A percentile compares a stretch with the other conserved stretches of the same genome.
phyloP scores from a whole-genome alignment of 1,140 invertebrate species.

The Papilio aristodemus region DNA sequence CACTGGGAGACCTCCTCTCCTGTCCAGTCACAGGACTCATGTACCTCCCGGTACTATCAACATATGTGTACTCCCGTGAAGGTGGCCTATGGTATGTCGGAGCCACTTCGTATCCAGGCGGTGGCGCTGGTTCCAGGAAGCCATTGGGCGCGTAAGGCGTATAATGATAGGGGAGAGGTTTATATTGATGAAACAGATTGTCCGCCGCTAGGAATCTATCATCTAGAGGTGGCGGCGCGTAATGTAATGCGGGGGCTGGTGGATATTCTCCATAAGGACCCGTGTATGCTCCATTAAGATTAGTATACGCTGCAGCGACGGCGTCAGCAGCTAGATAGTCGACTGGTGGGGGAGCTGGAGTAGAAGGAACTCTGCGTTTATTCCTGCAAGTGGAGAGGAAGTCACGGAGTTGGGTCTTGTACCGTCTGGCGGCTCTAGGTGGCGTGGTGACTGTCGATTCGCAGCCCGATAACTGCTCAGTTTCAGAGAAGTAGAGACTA shows the following conservation, averaged over 20 bases:
- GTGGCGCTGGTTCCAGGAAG: conserved; percentile 85
- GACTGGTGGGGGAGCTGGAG: conserved; percentile 71
- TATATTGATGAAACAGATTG: conserved; percentile 92
- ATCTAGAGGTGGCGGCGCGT: conserved; percentile 86
- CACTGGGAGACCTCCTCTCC: conserved; percentile 80
- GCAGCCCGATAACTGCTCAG: conserved; percentile 87
- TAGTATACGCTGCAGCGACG: conserved; percentile 88
- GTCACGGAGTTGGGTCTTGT: conserved; percentile 95
- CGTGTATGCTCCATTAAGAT: conserved; percentile 90
- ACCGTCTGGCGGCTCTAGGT: conserved; percentile 90
- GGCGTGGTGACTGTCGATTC: conserved; percentile 83
- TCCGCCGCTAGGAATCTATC: conserved; percentile 89
- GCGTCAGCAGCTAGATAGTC: conserved; percentile 82
- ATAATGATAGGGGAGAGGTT: conserved; percentile 88
- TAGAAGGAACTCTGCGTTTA: conserved; percentile 89
- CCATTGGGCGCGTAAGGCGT: conserved; percentile 88
- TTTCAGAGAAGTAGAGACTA: conserved; percentile 93
- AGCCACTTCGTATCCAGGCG: conserved; percentile 75
- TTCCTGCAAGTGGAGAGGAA: conserved; percentile 95
- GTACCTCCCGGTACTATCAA: conserved; percentile 72
- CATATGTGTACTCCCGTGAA: conserved; percentile 80
- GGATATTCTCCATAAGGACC: conserved; percentile 82
- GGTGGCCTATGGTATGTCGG: conserved; percentile 70
- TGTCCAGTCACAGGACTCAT: conserved; percentile 69
- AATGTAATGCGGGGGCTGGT: conserved; percentile 84